These are phyloP conservation scores for Drosophila mayri DNA, from an alignment of 1,140 invertebrate genomes.

Conservation along the genomic window DNA sequence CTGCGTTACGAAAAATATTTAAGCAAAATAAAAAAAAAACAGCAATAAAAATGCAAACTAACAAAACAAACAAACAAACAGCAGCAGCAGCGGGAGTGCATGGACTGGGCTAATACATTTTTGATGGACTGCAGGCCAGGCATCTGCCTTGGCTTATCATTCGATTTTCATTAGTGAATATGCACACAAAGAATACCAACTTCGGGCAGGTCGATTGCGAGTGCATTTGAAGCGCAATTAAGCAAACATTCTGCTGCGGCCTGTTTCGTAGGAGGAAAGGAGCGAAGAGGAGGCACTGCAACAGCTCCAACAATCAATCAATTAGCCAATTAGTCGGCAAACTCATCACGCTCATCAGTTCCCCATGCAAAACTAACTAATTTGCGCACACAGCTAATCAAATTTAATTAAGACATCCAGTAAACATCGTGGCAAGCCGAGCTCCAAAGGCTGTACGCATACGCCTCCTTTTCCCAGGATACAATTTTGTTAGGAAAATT, in stretches of 20 bases:
- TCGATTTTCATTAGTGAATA: constrained; percentile 47
- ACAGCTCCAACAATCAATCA: constrained; percentile 71
- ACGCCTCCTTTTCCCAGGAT: constrained; percentile 32
- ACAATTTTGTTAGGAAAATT: constrained; percentile 9
- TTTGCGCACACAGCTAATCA: constrained; percentile 78
- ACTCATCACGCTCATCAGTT: constrained; percentile 70
- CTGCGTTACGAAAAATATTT: constrained; percentile 48
- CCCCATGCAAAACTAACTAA: constrained; percentile 74
- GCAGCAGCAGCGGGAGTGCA: not conserved
- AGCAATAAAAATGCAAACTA: constrained; percentile 9
- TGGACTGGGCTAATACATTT: constrained; percentile 47
- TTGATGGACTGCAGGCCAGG: constrained; percentile 44
- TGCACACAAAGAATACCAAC: constrained; percentile 46
- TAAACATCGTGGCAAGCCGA: constrained; percentile 48
- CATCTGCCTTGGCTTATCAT: constrained; percentile 9
- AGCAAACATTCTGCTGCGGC: constrained; percentile 42
- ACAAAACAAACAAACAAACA: constrained; percentile 8
- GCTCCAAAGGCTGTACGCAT: constrained; percentile 31
- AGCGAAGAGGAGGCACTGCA: constrained; percentile 9
- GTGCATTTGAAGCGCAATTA: constrained; percentile 61
- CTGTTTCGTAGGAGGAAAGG: not conserved
- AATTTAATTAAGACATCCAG: constrained; percentile 82
- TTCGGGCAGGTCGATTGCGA: not conserved
- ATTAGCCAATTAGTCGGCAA: constrained; percentile 76
- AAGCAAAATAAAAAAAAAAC: not conserved